Evolutionary conservation across 2,797 vertebrate genomes (phyloP).

Genomic region (Macroramphosus scolopax): DNA sequence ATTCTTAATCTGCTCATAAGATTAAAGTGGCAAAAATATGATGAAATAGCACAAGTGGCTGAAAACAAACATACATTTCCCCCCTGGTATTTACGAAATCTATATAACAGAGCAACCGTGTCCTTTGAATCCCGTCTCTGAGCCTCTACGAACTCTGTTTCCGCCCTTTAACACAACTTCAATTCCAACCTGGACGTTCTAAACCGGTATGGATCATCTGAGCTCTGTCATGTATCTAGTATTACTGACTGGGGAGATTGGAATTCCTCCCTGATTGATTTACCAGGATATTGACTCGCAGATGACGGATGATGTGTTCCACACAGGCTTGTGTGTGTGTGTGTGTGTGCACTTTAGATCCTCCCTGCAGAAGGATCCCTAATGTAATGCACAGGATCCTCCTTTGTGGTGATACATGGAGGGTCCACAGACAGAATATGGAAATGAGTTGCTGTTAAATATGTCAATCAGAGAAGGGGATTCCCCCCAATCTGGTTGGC

Average conservation of each 20-base stretch:
- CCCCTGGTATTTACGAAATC: too few species aligned
- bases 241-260: conserved; percentile 61
- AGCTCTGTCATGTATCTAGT: conserved; percentile 24
- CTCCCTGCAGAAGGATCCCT: background rate
- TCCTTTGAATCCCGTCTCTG: too few species aligned
- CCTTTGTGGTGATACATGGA: conserved; percentile 18
- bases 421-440: conserved; percentile 25
- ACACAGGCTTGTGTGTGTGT: conserved; percentile 7
- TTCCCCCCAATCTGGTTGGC: conserved; percentile 4
- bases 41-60: too few species aligned
- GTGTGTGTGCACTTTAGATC: conserved; percentile 7
- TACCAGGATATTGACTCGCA: conserved; percentile 55
- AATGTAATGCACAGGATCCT: conserved; percentile 14
- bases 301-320: conserved; percentile 55
- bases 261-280: conserved; percentile 68
- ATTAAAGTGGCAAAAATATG: too few species aligned
- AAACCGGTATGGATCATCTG: conserved; percentile 43
- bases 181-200: conserved; percentile 12
- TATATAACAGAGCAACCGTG: too few species aligned
- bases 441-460: conserved; percentile 36
- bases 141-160: too few species aligned
- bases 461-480: conserved; percentile 36
- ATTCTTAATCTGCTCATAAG: too few species aligned
- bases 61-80: too few species aligned
- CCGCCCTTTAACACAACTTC: conserved; percentile 23